These are phyloP conservation scores for Micromesistius poutassou DNA, from an alignment of 2,797 vertebrate species.

Conservation along the genomic window DNA sequence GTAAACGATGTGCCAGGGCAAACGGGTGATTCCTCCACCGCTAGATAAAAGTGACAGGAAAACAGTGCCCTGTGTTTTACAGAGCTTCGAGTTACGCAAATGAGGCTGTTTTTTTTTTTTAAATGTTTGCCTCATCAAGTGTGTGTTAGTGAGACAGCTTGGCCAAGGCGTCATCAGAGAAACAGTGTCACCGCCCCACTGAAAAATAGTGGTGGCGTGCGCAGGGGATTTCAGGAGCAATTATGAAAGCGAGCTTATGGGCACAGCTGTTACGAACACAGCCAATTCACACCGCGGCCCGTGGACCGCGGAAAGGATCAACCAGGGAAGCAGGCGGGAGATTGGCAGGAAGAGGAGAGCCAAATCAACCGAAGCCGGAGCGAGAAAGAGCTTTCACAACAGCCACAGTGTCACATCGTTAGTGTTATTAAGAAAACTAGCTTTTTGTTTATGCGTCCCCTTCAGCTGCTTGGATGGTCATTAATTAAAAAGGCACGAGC, in stretches of 20 bases:
- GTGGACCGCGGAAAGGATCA: conserved; percentile 1
- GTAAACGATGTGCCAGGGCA: neutral
- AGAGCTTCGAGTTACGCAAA: neutral
- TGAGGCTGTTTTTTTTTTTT: neutral
- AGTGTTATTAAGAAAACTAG: neutral
- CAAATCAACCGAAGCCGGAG: neutral
- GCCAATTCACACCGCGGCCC: conserved; percentile 35
- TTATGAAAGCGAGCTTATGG: conserved; percentile 35
- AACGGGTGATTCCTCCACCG: neutral
- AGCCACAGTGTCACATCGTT: neutral
- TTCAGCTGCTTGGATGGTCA: conserved; percentile 21
- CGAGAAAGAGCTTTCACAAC: neutral
- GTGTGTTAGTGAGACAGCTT: neutral
- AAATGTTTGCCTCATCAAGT: neutral
- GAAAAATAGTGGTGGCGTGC: neutral
- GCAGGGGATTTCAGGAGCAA: conserved; percentile 32
- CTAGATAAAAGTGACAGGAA: neutral
- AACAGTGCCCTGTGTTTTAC: neutral
- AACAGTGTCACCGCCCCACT: neutral
- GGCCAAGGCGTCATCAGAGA: neutral
- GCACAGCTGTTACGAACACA: conserved; percentile 18
- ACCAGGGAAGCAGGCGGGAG: conserved; percentile 18
- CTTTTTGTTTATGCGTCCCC: conserved; percentile 27
- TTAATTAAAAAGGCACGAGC: conserved; percentile 38
- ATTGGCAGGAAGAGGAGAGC: conserved; percentile 19